These are phyloP conservation scores for Atrichornis clamosus DNA, from an alignment of 2,113 vertebrate species.

Conservation along the genomic window DNA sequence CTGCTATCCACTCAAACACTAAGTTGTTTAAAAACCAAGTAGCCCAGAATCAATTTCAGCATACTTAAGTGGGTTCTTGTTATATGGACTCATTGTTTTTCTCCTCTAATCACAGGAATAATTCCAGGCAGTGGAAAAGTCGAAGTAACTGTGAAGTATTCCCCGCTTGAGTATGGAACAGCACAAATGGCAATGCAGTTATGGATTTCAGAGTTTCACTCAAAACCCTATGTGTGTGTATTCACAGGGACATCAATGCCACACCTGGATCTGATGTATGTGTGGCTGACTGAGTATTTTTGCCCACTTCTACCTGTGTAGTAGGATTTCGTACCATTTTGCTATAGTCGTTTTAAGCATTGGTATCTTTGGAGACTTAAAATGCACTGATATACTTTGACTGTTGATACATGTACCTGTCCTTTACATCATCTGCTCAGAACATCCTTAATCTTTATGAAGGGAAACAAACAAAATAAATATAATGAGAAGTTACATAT, in stretches of 20 bases:
- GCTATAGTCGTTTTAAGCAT: not conserved
- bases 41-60: not conserved
- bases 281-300: not conserved
- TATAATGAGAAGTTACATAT: not conserved
- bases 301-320: not conserved
- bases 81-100: not conserved
- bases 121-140: constrained; percentile 83
- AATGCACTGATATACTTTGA: not conserved
- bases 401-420: not conserved
- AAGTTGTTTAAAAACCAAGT: not conserved
- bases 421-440: not conserved
- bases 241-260: constrained; percentile 83
- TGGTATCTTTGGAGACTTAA: not conserved
- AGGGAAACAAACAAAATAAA: not conserved
- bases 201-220: constrained; percentile 84
- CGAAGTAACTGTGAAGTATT: constrained; percentile 77
- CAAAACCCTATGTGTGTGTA: constrained; percentile 82
- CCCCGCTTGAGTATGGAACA: constrained; percentile 82
- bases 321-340: not conserved
- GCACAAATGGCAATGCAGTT: constrained; percentile 84
- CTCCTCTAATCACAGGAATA: constrained; percentile 76
- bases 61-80: not conserved
- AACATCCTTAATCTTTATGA: not conserved
- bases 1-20: not conserved
- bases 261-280: constrained; percentile 73